Evolutionary conservation across 2,888 invertebrate species (phyloP).

Genomic region (Troilus luridus): DNA sequence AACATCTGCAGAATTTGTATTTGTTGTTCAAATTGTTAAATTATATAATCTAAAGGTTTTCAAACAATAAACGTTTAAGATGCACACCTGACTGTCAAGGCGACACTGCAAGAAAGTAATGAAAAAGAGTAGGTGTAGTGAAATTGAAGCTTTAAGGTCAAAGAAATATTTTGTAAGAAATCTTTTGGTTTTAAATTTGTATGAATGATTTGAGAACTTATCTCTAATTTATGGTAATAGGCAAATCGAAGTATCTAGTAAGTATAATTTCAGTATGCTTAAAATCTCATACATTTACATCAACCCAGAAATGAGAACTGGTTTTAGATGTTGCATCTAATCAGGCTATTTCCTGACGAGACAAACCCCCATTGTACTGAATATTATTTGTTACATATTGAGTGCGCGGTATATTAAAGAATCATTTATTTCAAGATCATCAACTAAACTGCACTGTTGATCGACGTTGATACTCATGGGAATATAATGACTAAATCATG

Average conservation of each 20-base stretch:
- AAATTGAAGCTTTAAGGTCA: conserved; percentile 32
- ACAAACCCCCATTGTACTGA: background rate
- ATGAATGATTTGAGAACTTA: background rate
- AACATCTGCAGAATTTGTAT: too few species aligned
- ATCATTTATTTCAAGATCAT: background rate
- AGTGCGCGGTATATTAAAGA: background rate
- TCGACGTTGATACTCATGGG: background rate
- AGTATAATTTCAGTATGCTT: too few species aligned
- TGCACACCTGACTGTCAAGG: background rate
- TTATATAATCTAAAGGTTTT: background rate
- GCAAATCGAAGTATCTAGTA: too few species aligned
- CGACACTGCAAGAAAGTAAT: conserved; percentile 1
- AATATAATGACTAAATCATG: background rate
- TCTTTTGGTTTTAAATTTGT: background rate
- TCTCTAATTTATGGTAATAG: background rate
- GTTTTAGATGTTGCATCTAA: too few species aligned
- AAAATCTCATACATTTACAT: too few species aligned
- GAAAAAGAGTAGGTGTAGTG: conserved; percentile 4
- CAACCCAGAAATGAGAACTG: too few species aligned
- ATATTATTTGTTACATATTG: too few species aligned
- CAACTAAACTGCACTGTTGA: background rate
- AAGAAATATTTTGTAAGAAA: background rate
- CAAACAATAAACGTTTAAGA: background rate
- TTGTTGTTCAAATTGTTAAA: background rate
- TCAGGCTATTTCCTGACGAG: too few species aligned